A percentile compares a stretch with the other conserved stretches of the same genome.
Conservation (phyloP, 2,888 invertebrate genomes). For the Lasioglossum lativentre region DNA sequence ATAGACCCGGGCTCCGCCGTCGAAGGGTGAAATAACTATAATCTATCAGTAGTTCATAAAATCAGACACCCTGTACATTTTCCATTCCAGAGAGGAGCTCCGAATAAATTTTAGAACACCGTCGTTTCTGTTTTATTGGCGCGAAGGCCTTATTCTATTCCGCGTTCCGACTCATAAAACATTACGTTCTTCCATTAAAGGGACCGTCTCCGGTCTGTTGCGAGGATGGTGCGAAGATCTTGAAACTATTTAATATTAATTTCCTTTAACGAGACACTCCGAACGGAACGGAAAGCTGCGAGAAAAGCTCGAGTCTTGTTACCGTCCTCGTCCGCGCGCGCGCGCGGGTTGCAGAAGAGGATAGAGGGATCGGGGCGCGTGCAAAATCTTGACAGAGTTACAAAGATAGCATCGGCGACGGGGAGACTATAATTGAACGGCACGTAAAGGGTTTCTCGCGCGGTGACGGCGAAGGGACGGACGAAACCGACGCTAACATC, state of each 20-base stretch:
- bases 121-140: background rate
- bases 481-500: constrained; percentile 22
- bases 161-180: background rate
- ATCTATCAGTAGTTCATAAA: background rate
- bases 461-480: constrained; percentile 7
- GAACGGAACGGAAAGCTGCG: background rate
- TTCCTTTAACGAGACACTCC: constrained; percentile 17
- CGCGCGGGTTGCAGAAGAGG: background rate
- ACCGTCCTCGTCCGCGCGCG: background rate
- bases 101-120: background rate
- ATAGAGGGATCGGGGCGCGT: constrained; percentile 9
- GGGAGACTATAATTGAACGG: constrained; percentile 55
- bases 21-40: background rate
- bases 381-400: constrained; percentile 41
- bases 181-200: background rate
- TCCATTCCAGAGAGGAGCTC: background rate
- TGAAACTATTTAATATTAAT: constrained; percentile 22
- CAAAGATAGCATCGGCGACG: constrained; percentile 52
- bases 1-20: background rate
- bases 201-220: background rate
- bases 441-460: constrained; percentile 41
- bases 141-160: background rate
- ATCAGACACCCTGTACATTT: background rate
- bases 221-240: background rate
- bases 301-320: background rate